Conservation (phyloP, 2,888 invertebrate genomes). For the Bellardia pandia region DNA sequence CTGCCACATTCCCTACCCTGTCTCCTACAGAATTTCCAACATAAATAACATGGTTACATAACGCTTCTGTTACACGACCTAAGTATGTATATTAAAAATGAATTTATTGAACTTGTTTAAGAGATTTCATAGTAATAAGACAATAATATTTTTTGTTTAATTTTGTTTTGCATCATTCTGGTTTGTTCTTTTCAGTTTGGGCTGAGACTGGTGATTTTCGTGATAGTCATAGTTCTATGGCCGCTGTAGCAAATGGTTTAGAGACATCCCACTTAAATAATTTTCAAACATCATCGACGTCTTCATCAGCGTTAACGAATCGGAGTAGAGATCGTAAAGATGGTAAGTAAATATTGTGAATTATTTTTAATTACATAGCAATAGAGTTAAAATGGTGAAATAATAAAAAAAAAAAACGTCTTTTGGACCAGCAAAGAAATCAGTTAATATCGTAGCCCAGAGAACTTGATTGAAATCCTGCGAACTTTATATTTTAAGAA, state of each 20-base stretch:
- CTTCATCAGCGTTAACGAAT: constrained; percentile 88
- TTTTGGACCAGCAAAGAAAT: too few species aligned
- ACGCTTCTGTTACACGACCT: not conserved
- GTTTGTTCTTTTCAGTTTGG: constrained; percentile 90
- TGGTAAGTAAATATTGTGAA: constrained; percentile 84
- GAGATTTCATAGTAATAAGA: constrained; percentile 76
- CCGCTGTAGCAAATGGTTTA: constrained; percentile 87
- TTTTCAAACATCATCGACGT: constrained; percentile 87
- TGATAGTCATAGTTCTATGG: constrained; percentile 90
- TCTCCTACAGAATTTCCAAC: not conserved
- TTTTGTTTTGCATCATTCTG: constrained; percentile 76
- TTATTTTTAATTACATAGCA: too few species aligned
- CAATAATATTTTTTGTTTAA: constrained; percentile 79
- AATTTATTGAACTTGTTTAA: constrained; percentile 46
- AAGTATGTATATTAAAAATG: constrained; percentile 16
- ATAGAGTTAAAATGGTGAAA: too few species aligned
- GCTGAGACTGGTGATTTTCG: constrained; percentile 95
- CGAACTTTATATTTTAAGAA: too few species aligned
- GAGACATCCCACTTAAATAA: constrained; percentile 88
- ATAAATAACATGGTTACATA: constrained; percentile 21
- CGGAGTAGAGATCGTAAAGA: constrained; percentile 84
- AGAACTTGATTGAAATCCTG: too few species aligned
- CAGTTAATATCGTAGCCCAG: too few species aligned
- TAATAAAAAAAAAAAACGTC: too few species aligned
- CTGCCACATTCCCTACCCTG: constrained; percentile 6